Conservation (phyloP, 2,113 vertebrate genomes). For the Nyctereutes procyonoides region DNA sequence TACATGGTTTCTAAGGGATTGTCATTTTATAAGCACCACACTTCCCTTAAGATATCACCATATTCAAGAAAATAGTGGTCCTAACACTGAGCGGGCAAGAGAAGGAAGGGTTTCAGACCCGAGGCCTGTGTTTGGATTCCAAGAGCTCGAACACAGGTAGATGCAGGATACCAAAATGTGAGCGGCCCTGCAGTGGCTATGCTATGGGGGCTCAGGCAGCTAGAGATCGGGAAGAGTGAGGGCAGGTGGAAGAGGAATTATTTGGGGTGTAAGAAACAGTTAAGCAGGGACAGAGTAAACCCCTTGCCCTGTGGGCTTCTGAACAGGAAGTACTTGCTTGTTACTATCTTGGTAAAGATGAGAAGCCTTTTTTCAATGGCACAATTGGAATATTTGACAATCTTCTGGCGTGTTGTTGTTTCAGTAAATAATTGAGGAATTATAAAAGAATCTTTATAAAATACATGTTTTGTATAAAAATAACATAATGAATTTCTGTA, state of each 20-base stretch:
- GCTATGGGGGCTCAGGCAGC: not conserved
- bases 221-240: not conserved
- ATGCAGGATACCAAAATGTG: no score
- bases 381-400: not conserved
- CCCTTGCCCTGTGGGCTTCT: not conserved
- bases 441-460: not conserved
- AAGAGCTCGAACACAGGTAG: not conserved
- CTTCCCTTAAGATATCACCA: not conserved
- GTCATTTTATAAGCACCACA: not conserved
- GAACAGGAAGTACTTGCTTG: not conserved
- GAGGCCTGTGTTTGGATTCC: not conserved
- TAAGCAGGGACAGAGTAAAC: not conserved
- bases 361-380: not conserved
- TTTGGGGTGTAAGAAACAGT: no score
- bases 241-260: not conserved
- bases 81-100: no score
- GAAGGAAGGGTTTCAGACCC: not conserved
- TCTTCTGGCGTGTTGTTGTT: not conserved
- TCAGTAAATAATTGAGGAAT: not conserved
- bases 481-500: accelerated
- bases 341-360: not conserved
- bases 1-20: not conserved
- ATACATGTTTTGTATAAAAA: not conserved
- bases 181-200: not conserved
- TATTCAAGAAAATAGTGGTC: not conserved